phyloP scores from a whole-genome alignment of 2,797 vertebrate genomes.

The Spatula versicolor region DNA sequence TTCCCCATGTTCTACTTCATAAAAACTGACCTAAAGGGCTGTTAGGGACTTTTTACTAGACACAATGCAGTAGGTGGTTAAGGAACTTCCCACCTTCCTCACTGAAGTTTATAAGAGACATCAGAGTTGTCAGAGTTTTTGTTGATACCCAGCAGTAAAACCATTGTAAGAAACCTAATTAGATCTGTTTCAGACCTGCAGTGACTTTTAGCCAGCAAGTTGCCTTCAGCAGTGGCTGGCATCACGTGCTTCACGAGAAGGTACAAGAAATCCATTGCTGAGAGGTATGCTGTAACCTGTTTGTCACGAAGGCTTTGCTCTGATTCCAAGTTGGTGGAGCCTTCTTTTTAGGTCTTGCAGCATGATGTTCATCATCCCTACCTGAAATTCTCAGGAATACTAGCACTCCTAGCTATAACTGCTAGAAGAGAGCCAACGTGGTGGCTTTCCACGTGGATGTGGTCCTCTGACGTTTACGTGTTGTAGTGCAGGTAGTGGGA shows the following conservation, averaged over 20 bases:
- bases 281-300: background rate
- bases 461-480: background rate
- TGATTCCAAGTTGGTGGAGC: background rate
- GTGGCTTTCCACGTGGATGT: background rate
- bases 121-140: background rate
- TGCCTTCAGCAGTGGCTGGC: background rate
- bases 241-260: background rate
- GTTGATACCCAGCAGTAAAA: background rate
- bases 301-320: background rate
- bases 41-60: background rate
- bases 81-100: background rate
- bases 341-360: background rate
- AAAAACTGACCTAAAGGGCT: background rate
- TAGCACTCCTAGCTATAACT: background rate
- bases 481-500: background rate
- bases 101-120: background rate
- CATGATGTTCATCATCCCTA: background rate
- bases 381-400: background rate
- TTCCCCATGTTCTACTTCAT: background rate
- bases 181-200: background rate
- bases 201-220: background rate
- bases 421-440: background rate
- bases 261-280: background rate
- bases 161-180: background rate
- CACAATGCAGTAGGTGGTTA: background rate